Percentiles rank a stretch among this genome's conserved stretches.
These are phyloP conservation scores for Zeugodacus cucurbitae DNA, from an alignment of 1,140 invertebrate species.

Conservation along the genomic window DNA sequence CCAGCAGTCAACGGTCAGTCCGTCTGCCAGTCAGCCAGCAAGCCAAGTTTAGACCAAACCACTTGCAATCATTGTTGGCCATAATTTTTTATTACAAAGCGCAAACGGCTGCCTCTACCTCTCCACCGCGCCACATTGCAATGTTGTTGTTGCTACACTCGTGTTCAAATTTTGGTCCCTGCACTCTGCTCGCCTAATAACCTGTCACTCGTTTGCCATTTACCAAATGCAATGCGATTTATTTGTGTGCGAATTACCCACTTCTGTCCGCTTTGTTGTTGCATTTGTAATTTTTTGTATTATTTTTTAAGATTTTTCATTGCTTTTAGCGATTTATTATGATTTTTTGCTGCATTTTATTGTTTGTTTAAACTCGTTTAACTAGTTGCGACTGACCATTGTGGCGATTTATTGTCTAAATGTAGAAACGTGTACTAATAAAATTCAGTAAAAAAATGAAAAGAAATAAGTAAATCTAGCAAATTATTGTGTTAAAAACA, in stretches of 20 bases:
- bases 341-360: neutral
- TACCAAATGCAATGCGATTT: neutral
- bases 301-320: neutral
- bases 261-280: too few relatives aligned
- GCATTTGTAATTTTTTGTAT: neutral
- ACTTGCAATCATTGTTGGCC: neutral
- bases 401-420: slow-evolving; percentile 29
- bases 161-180: neutral
- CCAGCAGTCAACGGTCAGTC: neutral
- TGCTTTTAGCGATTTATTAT: neutral
- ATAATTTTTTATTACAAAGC: slow-evolving; percentile 24
- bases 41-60: slow-evolving; percentile 7
- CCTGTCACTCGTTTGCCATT: neutral
- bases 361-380: neutral
- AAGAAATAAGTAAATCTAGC: too few relatives aligned
- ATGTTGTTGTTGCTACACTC: neutral
- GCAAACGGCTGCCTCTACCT: neutral
- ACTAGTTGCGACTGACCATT: neutral
- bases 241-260: neutral
- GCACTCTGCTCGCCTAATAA: neutral
- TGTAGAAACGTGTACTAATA: neutral
- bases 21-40: neutral
- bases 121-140: neutral
- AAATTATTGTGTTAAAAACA: too few relatives aligned
- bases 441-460: too few relatives aligned